Base-by-base conservation (phyloP, 2,113 vertebrate species). In the Pseudopipra pipra region DNA sequence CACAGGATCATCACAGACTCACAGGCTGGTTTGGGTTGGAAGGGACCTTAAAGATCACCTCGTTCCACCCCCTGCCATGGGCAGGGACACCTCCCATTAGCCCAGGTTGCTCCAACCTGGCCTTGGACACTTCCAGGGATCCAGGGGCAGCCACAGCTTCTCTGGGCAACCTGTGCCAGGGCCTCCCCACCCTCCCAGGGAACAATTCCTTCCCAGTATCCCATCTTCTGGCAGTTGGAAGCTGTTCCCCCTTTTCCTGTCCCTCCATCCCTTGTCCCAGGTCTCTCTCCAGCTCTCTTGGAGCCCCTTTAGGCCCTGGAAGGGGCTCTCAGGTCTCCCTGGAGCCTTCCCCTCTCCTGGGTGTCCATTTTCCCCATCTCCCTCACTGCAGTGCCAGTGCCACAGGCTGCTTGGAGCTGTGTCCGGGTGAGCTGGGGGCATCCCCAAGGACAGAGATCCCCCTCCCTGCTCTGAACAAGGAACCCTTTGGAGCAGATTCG, bases 321-420 rank as follows among this genome's bases (percentile, higher is more conserved):
- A 39, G 58, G 16, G 59, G 24, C 59, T 39, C 24, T 27, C 9
- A 28, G 35, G 10, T 61, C 11, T 27, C 59, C 59, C 59, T 61
- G 59, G 59, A 61, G 24, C 35, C 59, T 39, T 27, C 35, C 18
- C 16, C 8, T 61, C 24, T 39, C n/a, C 59, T 25, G 24, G 16
- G 0, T 21, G 16, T 37, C 55, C 55, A 8, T 47, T 62, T 84
- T n/a, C 23, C 12, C 12, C 19, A 10, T 27, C 12, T 63, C 46
- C 21, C 39, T 22, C 13, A n/a, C 47, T 16, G 68, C n/a, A 28
- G 46, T 41, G 12, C 39, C 25, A 55, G 13, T 6, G 4, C 5
- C 0, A 1, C 21, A 17, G 58, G 12, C 20, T 58, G 25, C 39
- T 1, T 14, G 68, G 54, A 49, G 28, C 43, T 0, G 0, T 13